phyloP scores from a whole-genome alignment of 23 tunicate genomes.

The Ascidia mentula region DNA sequence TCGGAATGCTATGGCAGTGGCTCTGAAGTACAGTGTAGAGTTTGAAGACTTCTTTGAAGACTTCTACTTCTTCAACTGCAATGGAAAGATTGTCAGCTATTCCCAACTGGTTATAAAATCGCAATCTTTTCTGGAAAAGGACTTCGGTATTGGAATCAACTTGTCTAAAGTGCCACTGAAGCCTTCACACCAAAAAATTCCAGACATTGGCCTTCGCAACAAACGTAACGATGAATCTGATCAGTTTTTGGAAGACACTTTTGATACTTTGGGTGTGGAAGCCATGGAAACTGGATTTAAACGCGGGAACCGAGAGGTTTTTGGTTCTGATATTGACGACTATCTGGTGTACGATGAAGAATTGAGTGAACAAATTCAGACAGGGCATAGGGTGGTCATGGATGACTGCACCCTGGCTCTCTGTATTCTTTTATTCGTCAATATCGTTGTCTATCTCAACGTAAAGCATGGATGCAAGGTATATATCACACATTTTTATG shows the following conservation, averaged over 20 bases:
- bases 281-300: no score
- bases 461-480: neutral
- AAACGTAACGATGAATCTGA: no score
- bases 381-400: neutral
- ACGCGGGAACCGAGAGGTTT: no score
- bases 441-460: neutral
- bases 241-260: no score
- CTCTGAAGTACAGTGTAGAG: neutral
- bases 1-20: neutral
- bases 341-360: neutral
- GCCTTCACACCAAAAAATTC: neutral
- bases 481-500: no score
- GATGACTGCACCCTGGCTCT: neutral
- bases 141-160: neutral
- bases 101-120: neutral
- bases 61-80: neutral
- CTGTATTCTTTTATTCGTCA: neutral
- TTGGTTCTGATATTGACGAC: neutral
- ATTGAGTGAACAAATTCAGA: neutral
- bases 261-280: no score
- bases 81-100: neutral
- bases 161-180: neutral
- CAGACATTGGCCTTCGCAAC: neutral
- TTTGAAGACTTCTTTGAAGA: neutral
- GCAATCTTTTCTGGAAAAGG: no score